Percentiles rank a stretch among this genome's conserved stretches.
Evolutionary conservation across 2,888 invertebrate species (phyloP).

Genomic region (Neuroscelio doddi): DNA sequence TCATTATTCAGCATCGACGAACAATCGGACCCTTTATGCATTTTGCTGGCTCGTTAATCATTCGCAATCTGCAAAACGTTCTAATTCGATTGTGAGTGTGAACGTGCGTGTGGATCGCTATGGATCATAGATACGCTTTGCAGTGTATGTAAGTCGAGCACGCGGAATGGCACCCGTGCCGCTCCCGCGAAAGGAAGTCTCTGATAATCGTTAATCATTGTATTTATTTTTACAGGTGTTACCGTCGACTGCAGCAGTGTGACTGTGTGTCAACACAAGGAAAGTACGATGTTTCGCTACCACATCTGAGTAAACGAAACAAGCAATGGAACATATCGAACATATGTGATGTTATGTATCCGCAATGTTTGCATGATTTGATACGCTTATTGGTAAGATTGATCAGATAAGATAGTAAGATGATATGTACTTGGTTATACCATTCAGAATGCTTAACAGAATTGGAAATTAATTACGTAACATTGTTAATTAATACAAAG

Average conservation of each 20-base stretch:
- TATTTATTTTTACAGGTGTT: too few species aligned
- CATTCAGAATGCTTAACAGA: neutral
- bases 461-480: neutral
- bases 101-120: slow-evolving; percentile 15
- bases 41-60: slow-evolving; percentile 26
- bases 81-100: slow-evolving; percentile 18
- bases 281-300: slow-evolving; percentile 27
- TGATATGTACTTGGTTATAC: neutral
- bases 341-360: too few species aligned
- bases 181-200: slow-evolving; percentile 15
- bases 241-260: too few species aligned
- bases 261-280: slow-evolving; percentile 31
- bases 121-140: slow-evolving; percentile 4
- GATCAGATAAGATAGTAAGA: slow-evolving; percentile 20
- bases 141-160: neutral
- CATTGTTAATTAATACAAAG: too few species aligned
- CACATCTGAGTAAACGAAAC: slow-evolving; percentile 33
- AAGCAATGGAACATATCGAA: slow-evolving; percentile 21
- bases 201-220: slow-evolving; percentile 18
- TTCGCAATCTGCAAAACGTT: slow-evolving; percentile 21
- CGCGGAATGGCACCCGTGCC: too few species aligned
- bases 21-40: slow-evolving; percentile 35
- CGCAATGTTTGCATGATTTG: slow-evolving; percentile 19
- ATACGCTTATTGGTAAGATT: slow-evolving; percentile 30
- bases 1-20: slow-evolving; percentile 38